Base-by-base conservation (phyloP, 1,140 invertebrate species). In the Tribolium castaneum region DNA sequence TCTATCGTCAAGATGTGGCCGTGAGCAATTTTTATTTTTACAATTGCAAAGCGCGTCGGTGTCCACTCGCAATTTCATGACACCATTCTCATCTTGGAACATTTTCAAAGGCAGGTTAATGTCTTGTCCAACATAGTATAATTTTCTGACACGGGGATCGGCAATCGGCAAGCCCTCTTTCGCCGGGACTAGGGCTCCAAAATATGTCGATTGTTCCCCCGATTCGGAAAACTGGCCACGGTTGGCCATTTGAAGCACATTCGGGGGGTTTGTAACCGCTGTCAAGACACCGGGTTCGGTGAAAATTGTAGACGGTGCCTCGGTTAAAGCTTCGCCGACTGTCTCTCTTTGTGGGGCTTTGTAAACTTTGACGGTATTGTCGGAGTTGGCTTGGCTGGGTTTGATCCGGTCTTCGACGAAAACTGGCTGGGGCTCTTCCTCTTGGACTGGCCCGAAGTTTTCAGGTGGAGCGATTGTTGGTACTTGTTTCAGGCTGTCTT, bases 21-120 rank as follows among this genome's bases (percentile, higher is more conserved):
- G 78, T 7, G 80, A 62, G 70, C 81, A 82, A 16, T 74, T 77
- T 59, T 19, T 59, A 45, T 84, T 81, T 34, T 82, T 76, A 49
- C 83, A 84, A 2, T 81, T 80, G 49, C 83, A 84, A 1, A 83
- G 50, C 62, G 80, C 81, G 6, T 82, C 78, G 10, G 79, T 52
- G 45, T 84, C 82, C 1, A 84, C 80, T 10, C 78, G 66, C n/a
- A 84, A 49, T 25, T 81, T 70, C 39, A 83, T 30, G 0, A 78
- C n/a, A 3, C 81, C 82, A 56, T 84, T 51, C 34, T 50, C 22
- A 59, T 70, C 52, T 52, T 78, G 76, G 6, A 39, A 13, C 30
- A 84, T 73, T 66, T 81, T 72, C 34, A 84, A 72, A 2, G 83
- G 83, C 6, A 84, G 56, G 54, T 83, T 82, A 6, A 84, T 81